A percentile compares a stretch with the other conserved stretches of the same genome.
Evolutionary conservation across 2,113 vertebrate species (phyloP).

Genomic region (Macroglossus sobrinus): DNA sequence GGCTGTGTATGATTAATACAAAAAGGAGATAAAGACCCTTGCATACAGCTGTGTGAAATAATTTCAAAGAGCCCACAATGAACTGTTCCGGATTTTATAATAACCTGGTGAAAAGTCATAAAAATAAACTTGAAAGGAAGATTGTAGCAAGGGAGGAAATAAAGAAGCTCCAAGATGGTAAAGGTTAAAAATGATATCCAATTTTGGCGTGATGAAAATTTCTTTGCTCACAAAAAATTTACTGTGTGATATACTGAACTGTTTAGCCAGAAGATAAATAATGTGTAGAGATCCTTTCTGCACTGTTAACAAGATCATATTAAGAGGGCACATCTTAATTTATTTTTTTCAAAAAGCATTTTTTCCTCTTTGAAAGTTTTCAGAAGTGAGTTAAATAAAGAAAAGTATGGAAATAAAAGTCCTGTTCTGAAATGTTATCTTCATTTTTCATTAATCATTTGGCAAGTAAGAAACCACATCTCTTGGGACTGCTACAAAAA

Average conservation of each 20-base stretch:
- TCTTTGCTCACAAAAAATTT: conserved; percentile 47
- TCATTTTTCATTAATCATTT: conserved; percentile 65
- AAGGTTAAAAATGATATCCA: conserved; percentile 42
- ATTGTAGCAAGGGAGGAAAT: not conserved
- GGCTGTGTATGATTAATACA: conserved; percentile 52
- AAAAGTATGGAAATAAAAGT: conserved; percentile 57
- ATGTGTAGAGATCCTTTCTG: not conserved
- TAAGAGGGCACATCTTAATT: conserved; percentile 23
- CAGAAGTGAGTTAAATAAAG: conserved; percentile 27
- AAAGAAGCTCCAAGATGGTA: not conserved
- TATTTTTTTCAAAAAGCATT: conserved; percentile 4
- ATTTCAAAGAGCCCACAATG: conserved; percentile 53
- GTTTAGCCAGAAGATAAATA: conserved; percentile 49
- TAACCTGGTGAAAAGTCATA: conserved; percentile 53
- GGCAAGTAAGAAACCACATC: conserved; percentile 51
- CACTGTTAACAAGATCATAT: conserved; percentile 34
- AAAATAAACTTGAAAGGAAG: conserved; percentile 61
- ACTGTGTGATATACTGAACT: not conserved
- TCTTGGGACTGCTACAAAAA: conserved; percentile 39
- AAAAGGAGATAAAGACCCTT: conserved; percentile 55
- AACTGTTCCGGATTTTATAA: conserved; percentile 19
- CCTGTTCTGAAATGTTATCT: conserved; percentile 59
- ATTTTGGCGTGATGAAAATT: conserved; percentile 37
- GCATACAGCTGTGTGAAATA: conserved; percentile 58
- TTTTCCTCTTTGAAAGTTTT: conserved; percentile 41